These are phyloP conservation scores for Ectobius pallidus DNA, from an alignment of 2,888 invertebrate species.

Conservation along the genomic window DNA sequence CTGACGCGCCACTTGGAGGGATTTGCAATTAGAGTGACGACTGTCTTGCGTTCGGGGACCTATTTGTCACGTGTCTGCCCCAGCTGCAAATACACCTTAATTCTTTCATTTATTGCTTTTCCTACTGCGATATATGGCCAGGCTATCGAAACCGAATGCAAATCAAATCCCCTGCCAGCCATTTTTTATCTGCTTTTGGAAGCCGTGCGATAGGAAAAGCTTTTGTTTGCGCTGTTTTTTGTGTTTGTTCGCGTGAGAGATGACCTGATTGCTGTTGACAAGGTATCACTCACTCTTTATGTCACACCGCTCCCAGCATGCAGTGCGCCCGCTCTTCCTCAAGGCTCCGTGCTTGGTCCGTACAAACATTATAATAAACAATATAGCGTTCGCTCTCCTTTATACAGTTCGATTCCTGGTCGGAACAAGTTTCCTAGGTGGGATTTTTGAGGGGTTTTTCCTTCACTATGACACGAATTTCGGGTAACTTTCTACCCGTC, in stretches of 20 bases:
- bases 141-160: conserved; percentile 29
- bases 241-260: neutral
- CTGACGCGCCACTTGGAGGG: no score
- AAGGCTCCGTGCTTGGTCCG: no score
- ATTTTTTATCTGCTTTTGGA: conserved; percentile 29
- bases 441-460: no score
- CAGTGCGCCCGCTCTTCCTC: no score
- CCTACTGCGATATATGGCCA: conserved; percentile 28
- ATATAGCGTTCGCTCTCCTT: no score
- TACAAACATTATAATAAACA: no score
- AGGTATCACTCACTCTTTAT: conserved; percentile 20
- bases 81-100: conserved; percentile 28
- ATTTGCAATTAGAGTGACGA: no score
- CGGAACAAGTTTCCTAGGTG: no score
- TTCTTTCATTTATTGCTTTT: conserved; percentile 33
- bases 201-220: conserved; percentile 15
- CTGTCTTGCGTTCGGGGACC: neutral
- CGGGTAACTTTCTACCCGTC: no score
- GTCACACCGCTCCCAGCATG: no score
- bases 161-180: conserved; percentile 26
- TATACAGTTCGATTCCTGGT: no score
- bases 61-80: conserved; percentile 14
- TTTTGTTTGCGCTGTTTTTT: conserved; percentile 28
- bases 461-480: no score
- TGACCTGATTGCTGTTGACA: conserved; percentile 25